These are phyloP conservation scores for Barypeithes pellucidus DNA, from an alignment of 2,888 invertebrate genomes.

Conservation along the genomic window DNA sequence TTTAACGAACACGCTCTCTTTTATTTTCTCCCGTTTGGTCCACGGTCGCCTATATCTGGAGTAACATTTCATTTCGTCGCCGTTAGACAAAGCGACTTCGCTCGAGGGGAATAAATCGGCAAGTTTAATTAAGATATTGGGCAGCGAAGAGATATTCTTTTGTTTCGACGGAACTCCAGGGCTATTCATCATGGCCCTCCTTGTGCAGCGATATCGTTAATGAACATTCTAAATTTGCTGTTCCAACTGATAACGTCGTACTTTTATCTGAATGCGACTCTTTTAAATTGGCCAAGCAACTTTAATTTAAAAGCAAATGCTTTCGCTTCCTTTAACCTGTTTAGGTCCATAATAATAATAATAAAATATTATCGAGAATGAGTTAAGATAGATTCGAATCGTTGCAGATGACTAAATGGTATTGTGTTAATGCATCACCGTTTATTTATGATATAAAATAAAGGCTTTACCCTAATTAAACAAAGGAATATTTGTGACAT, in stretches of 20 bases:
- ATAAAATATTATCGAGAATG: neutral
- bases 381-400: constrained; percentile 5
- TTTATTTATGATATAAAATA: constrained; percentile 1
- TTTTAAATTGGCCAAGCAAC: constrained; percentile 51
- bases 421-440: neutral
- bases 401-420: neutral
- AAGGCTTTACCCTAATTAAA: neutral
- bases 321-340: constrained; percentile 21
- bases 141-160: constrained; percentile 70
- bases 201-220: constrained; percentile 67
- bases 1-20: constrained; percentile 66
- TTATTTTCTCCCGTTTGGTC: constrained; percentile 51
- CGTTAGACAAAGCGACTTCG: constrained; percentile 64
- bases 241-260: constrained; percentile 62
- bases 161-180: constrained; percentile 67
- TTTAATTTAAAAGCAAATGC: constrained; percentile 44
- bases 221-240: constrained; percentile 70
- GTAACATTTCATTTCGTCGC: constrained; percentile 68
- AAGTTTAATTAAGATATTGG: constrained; percentile 73
- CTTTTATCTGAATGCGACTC: constrained; percentile 59
- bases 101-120: constrained; percentile 70
- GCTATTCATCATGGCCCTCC: constrained; percentile 68
- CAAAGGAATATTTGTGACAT: neutral
- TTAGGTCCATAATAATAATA: constrained; percentile 13
- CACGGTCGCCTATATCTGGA: constrained; percentile 54